Base-by-base conservation (phyloP, 2,797 vertebrate genomes). In the Crax fasciolata region DNA sequence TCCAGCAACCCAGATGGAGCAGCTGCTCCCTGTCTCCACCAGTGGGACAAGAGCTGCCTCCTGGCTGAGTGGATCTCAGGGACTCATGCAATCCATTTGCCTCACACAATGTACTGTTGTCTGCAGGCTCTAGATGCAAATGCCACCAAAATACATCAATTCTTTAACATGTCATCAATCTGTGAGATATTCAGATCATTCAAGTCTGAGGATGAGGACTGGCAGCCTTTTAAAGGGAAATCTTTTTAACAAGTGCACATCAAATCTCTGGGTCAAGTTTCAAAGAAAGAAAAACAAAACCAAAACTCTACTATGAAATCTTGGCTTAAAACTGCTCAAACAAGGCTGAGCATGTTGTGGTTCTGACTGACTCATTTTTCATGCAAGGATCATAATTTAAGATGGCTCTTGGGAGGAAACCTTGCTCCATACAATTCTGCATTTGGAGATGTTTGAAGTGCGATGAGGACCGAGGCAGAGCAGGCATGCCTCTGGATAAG, bases 321-420 rank as follows among this genome's bases (percentile, higher is more conserved):
- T 84, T 62, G 48, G 25, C 80, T 94, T 72, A 52, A 73, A 96
- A 55, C 58, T 32, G 18, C 43, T 68, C 25, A 81, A 39, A 84
- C 88, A 68, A 72, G 9, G 49, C 54, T 54, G 54, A 86, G 43
- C 25, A 51, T 66, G 20, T 48, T 87, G 70, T 58, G 62, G 66
- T 32, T 94, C 70, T 82, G 62, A 61, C 46, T 73, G 86, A 90
- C 20, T 94, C 95, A 88, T 90, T 94, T 86, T 92, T 94, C 89
- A 94, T 1, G 1, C 74, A 84, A 87, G 54, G 59, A 18, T 51
- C 30, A 13, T 66, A 82, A 89, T 89, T 94, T 86, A 78, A 94
- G 66, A 59, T 79, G 80, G 77, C 80, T 96, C 94, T 95, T 63
- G 86, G 86, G 86, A 94, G 74, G 81, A 96, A 92, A 92, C 77